A percentile compares a stretch with the other conserved stretches of the same genome.
phyloP scores from a whole-genome alignment of 2,797 vertebrate species.

The Sebastes taczanowskii region DNA sequence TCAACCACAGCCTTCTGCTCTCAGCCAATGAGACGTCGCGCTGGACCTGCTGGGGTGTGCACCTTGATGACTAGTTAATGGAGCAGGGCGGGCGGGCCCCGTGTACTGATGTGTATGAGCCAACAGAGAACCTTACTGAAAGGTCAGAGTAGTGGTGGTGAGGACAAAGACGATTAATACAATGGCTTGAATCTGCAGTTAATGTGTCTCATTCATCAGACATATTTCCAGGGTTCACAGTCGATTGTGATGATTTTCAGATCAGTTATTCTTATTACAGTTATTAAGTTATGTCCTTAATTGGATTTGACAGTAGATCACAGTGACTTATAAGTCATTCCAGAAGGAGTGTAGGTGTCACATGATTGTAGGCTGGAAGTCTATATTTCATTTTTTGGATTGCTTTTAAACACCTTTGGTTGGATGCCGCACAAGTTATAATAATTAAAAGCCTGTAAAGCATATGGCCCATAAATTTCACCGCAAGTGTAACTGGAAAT shows the following conservation, averaged over 20 bases:
- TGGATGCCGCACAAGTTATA: neutral
- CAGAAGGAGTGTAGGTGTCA: neutral
- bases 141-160: neutral
- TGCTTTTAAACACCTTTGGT: neutral
- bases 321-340: neutral
- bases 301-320: neutral
- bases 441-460: neutral
- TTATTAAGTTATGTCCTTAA: neutral
- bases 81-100: neutral
- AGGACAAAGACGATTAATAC: neutral
- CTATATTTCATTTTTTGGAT: neutral
- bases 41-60: neutral
- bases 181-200: neutral
- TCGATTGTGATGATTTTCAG: neutral
- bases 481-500: neutral
- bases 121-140: neutral
- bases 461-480: neutral
- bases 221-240: neutral
- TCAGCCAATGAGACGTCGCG: neutral
- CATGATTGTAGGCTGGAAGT: neutral
- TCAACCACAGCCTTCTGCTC: conserved; percentile 8
- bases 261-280: neutral
- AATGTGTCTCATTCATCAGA: neutral
- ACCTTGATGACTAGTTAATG: conserved; percentile 23
- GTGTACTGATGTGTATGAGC: neutral